Evolutionary conservation across 2,113 vertebrate genomes (phyloP).

Genomic region (Seriola dumerili): DNA sequence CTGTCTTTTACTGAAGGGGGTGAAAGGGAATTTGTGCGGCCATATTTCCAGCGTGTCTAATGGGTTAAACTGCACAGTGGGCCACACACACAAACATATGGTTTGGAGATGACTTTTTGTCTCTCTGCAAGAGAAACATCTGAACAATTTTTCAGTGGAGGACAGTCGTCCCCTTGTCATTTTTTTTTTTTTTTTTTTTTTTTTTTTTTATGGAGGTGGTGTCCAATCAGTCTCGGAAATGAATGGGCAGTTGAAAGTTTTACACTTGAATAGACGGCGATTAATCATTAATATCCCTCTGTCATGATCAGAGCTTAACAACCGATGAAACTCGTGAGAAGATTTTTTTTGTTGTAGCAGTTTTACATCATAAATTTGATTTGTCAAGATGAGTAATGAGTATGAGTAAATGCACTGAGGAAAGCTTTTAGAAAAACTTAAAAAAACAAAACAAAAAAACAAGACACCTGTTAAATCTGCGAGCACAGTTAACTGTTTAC

Average conservation of each 20-base stretch:
- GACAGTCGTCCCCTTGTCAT: conserved; percentile 46
- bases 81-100: conserved; percentile 44
- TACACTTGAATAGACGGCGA: not conserved
- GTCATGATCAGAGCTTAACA: not conserved
- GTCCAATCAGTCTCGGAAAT: conserved; percentile 15
- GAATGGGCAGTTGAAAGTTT: conserved; percentile 37
- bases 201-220: too few species aligned
- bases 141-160: conserved; percentile 14
- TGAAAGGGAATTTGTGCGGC: conserved; percentile 22
- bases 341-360: not conserved
- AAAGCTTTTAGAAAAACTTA: not conserved
- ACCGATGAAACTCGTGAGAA: not conserved
- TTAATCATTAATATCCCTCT: not conserved
- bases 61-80: conserved; percentile 31
- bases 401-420: not conserved
- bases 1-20: not conserved
- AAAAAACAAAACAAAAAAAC: too few species aligned
- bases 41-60: conserved; percentile 48
- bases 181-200: not conserved
- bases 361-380: not conserved
- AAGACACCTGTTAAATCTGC: not conserved
- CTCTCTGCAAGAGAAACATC: conserved; percentile 39
- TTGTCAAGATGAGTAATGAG: not conserved
- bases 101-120: conserved; percentile 43
- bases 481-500: not conserved